Evolutionary conservation across 2,888 invertebrate species (phyloP).

Genomic region (Atherix ibis): DNA sequence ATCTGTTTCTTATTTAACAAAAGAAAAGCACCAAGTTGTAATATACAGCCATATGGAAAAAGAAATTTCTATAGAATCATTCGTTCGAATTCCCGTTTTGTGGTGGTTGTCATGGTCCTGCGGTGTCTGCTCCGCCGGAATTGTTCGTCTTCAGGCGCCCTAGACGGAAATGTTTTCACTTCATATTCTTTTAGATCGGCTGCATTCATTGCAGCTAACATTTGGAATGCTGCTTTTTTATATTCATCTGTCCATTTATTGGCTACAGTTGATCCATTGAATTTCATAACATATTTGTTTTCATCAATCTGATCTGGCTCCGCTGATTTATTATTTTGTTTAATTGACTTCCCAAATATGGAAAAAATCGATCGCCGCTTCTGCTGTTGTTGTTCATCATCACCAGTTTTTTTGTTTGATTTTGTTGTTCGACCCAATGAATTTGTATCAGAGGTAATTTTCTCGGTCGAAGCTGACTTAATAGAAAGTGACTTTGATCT

Average conservation of each 20-base stretch:
- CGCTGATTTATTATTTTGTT: slow-evolving; percentile 13
- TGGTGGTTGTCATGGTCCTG: no score
- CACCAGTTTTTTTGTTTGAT: slow-evolving; percentile 19
- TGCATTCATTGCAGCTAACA: slow-evolving; percentile 30
- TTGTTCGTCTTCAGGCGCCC: no score
- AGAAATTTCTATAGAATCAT: no score
- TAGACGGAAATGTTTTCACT: no score
- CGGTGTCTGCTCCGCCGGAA: no score
- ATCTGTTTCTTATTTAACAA: no score
- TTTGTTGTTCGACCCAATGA: background rate
- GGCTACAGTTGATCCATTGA: slow-evolving; percentile 12
- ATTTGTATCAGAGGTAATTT: background rate
- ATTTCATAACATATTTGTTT: slow-evolving; percentile 7
- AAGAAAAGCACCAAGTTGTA: no score
- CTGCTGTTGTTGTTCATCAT: slow-evolving; percentile 18
- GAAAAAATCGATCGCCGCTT: slow-evolving; percentile 3
- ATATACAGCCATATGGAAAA: no score
- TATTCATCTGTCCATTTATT: slow-evolving; percentile 25
- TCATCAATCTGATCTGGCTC: slow-evolving; percentile 8
- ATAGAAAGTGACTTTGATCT: no score
- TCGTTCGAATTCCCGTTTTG: no score
- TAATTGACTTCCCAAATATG: slow-evolving; percentile 14
- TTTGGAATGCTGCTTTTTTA: slow-evolving; percentile 28
- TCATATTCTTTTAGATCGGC: slow-evolving; percentile 13
- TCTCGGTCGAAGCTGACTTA: background rate